These are phyloP conservation scores for Mylabris phalerata DNA, from an alignment of 1,140 invertebrate genomes.

Conservation along the genomic window DNA sequence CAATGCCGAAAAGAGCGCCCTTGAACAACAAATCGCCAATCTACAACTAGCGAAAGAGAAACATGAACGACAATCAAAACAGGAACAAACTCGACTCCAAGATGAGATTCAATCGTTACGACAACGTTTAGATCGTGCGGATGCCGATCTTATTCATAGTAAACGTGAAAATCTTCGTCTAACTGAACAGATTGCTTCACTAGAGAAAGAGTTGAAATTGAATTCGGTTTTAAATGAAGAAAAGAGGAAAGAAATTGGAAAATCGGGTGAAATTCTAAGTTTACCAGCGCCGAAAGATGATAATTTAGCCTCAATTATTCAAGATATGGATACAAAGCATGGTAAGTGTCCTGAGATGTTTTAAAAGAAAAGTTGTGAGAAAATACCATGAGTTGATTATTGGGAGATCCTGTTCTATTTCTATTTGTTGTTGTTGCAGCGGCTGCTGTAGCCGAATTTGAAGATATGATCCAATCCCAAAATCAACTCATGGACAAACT, in stretches of 20 bases:
- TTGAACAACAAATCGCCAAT: conserved; percentile 68
- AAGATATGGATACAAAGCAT: conserved; percentile 73
- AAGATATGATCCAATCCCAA: conserved; percentile 78
- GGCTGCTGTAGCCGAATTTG: conserved; percentile 75
- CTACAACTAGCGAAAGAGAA: conserved; percentile 54
- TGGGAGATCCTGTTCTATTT: conserved; percentile 17
- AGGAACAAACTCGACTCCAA: conserved; percentile 64
- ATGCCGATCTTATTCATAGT: conserved; percentile 68
- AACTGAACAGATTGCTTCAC: conserved; percentile 63
- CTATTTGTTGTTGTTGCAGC: conserved; percentile 51
- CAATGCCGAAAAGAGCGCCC: conserved; percentile 63
- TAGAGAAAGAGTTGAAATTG: conserved; percentile 65
- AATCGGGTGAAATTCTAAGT: conserved; percentile 24
- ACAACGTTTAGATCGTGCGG: conserved; percentile 67
- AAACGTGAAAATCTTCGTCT: conserved; percentile 67
- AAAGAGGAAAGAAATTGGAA: conserved; percentile 26
- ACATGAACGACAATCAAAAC: conserved; percentile 61
- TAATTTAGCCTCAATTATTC: conserved; percentile 62
- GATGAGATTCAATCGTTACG: conserved; percentile 70
- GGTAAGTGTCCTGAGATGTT: conserved; percentile 45
- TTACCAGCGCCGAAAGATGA: conserved; percentile 48
- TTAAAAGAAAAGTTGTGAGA: not conserved
- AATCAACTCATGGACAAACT: conserved; percentile 83
- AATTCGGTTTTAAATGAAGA: conserved; percentile 39
- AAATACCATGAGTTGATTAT: conserved; percentile 35